These are phyloP conservation scores for Molossus alvarezi DNA, from an alignment of 2,797 vertebrate species.

Conservation along the genomic window DNA sequence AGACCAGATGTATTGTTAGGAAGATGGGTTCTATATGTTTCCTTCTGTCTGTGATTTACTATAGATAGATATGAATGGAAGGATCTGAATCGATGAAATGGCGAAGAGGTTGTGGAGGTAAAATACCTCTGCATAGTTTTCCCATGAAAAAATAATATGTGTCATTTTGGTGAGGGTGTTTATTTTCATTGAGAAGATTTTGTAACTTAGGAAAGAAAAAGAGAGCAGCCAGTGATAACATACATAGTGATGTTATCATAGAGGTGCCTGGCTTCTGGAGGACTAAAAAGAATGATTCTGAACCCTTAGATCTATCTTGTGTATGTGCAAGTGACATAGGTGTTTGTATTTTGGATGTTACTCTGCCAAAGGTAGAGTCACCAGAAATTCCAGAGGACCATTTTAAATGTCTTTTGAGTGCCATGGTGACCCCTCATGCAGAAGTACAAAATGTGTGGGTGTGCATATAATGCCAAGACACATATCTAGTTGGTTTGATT, in stretches of 20 bases:
- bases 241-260: not conserved
- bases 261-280: not conserved
- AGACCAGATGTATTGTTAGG: not conserved
- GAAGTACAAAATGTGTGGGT: not conserved
- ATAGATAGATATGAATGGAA: not conserved
- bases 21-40: conserved; percentile 21
- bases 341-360: not conserved
- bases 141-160: not conserved
- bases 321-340: not conserved
- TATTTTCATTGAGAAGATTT: not conserved
- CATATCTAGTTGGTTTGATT: not conserved
- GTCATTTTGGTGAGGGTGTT: not conserved
- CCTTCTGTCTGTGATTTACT: not conserved
- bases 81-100: not conserved
- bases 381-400: not conserved
- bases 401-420: not conserved
- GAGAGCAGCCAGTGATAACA: not conserved
- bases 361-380: not conserved
- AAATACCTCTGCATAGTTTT: not conserved
- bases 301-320: not conserved
- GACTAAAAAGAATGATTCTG: conserved; percentile 3
- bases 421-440: not conserved
- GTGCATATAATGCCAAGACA: not conserved
- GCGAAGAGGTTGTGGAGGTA: not conserved
- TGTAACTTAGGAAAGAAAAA: not conserved